phyloP scores from a whole-genome alignment of 2,797 vertebrate genomes.

The Cuculus canorus region DNA sequence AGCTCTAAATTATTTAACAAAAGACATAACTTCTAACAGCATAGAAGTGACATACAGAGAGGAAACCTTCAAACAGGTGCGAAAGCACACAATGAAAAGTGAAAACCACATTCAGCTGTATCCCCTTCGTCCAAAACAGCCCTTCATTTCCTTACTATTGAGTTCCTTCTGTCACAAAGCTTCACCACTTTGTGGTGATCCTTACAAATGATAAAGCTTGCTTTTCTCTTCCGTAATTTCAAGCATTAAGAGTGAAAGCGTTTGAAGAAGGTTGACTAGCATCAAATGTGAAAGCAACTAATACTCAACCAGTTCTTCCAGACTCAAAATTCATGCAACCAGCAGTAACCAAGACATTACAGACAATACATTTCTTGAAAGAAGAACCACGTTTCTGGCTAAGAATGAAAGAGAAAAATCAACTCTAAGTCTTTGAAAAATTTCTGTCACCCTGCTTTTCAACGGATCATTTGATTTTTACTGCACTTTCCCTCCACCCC shows the following conservation, averaged over 20 bases:
- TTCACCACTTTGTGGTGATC: neutral
- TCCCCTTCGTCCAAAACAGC: slow-evolving; percentile 22
- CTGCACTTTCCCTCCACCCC: neutral
- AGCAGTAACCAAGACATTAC: neutral
- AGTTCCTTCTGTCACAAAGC: neutral
- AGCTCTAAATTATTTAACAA: slow-evolving; percentile 83
- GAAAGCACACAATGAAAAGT: slow-evolving; percentile 51
- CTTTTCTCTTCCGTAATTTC: slow-evolving; percentile 16
- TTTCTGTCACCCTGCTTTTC: neutral
- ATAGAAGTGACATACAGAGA: slow-evolving; percentile 63
- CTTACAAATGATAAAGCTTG: neutral
- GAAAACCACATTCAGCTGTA: slow-evolving; percentile 29
- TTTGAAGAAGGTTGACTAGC: neutral
- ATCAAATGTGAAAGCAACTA: neutral
- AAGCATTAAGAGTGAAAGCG: neutral
- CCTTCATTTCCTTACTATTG: slow-evolving; percentile 5
- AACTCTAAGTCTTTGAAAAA: neutral
- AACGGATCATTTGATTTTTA: neutral
- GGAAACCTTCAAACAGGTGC: slow-evolving; percentile 75
- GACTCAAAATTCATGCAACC: neutral
- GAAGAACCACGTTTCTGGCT: neutral
- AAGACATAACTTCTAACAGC: slow-evolving; percentile 84
- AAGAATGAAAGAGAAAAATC: neutral
- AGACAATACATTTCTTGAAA: neutral
- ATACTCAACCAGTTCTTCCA: neutral